Base-by-base conservation (phyloP, 2,888 invertebrate genomes). In the Girardia tigrina region DNA sequence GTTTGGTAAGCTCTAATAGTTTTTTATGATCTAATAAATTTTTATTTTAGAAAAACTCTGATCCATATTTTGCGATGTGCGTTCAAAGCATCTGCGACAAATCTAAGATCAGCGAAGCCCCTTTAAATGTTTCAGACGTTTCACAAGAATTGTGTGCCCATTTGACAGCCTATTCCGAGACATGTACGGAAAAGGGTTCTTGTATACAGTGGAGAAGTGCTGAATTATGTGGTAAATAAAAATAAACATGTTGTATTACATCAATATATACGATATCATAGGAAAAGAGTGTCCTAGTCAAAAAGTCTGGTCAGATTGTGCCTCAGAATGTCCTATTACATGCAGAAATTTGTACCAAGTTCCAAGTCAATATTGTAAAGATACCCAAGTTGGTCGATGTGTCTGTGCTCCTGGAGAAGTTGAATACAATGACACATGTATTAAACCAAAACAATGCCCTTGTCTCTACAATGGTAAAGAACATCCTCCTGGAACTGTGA, bases 91-190 rank as follows among this genome's bases (percentile, higher is more conserved):
- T 71, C 26, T 71, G 29, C 26, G 4, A 2, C 16, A 27, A 23
- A 27, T 28, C 27, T n/a, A n/a, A 71, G 26, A 28, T n/a, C 26
- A n/a, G n/a, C 6, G 28, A 71, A 6, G 20, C 71, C n/a, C 4
- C 71, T 2, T 23, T 71, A 71, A n/a, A 28, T 2, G 28, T 71
- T 71, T 28, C 71, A 2, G n/a, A n/a, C n/a, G 71, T 29, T 71
- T 12, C n/a, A 2, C 16, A 28, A 26, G 20, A 42, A 23, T 4
- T 90, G 77, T 94, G 94, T 81, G 90, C 91, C n/a, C 88, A 90
- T 71, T 84, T 93, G 20, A 89, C 90, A 0, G 88, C 90, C 77
- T 93, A 93, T 84, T 91, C 90, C 6, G 88, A 88, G 78, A 89
- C 89, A 78, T 94, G 94, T 83, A 89, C 90, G 29, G 85, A 87